These are phyloP conservation scores for Melanotaenia nigrans DNA, from an alignment of 2,797 vertebrate species.

Conservation along the genomic window DNA sequence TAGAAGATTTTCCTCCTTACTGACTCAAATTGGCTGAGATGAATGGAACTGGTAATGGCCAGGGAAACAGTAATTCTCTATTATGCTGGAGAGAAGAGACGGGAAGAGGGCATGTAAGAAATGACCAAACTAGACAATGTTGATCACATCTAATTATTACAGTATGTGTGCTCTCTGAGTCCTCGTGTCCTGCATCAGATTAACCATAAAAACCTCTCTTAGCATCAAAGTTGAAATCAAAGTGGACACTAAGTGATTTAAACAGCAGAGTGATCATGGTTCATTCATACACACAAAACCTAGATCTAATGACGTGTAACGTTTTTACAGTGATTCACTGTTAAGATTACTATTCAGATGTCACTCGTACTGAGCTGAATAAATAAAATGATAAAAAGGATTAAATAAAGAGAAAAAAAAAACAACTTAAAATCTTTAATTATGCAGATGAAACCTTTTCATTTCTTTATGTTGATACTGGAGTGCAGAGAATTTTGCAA, in stretches of 20 bases:
- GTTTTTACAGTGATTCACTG: conserved; percentile 1
- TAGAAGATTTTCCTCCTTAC: conserved; percentile 21
- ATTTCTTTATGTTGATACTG: too few relatives aligned
- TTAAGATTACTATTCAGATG: not conserved
- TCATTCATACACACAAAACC: not conserved
- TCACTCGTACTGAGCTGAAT: too few relatives aligned
- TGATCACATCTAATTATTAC: conserved; percentile 52
- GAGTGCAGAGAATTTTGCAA: too few relatives aligned
- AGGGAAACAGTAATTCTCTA: conserved; percentile 47
- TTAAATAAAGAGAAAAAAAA: too few relatives aligned
- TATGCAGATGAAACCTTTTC: too few relatives aligned
- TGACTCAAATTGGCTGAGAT: conserved; percentile 45
- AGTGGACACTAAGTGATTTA: not conserved
- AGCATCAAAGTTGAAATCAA: conserved; percentile 1
- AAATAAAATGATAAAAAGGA: too few relatives aligned
- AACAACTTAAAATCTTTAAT: too few relatives aligned
- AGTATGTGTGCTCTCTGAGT: conserved; percentile 2
- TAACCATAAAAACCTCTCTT: not conserved
- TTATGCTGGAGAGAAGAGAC: conserved; percentile 41
- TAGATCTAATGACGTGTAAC: not conserved
- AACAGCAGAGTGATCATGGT: not conserved
- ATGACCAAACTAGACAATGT: conserved; percentile 43
- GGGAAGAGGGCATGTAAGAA: conserved; percentile 36
- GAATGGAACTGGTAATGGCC: conserved; percentile 46
- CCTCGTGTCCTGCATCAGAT: not conserved